Evolutionary conservation across 2,888 invertebrate genomes (phyloP).

Genomic region (Cantharis lateralis): DNA sequence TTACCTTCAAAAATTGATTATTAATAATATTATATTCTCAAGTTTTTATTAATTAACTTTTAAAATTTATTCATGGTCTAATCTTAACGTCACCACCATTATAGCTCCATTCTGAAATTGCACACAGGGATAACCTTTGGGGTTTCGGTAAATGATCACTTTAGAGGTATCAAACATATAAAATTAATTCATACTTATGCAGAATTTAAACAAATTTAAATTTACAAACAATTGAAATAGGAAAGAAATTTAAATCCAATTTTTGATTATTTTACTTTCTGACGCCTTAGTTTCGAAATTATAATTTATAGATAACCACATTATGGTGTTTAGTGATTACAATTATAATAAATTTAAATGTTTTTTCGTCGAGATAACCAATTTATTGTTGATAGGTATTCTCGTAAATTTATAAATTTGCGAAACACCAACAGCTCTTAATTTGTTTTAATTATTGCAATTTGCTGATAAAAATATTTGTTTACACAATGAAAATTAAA

Average conservation of each 20-base stretch:
- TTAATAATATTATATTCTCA: background rate
- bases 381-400: background rate
- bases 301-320: background rate
- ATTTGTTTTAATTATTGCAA: background rate
- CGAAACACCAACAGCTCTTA: background rate
- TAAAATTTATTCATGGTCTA: background rate
- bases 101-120: background rate
- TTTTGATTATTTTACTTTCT: background rate
- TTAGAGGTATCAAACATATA: background rate
- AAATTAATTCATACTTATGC: background rate
- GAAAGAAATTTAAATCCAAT: background rate
- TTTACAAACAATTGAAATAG: background rate
- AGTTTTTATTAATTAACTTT: background rate
- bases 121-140: background rate
- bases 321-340: background rate
- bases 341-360: background rate
- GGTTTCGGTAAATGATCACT: background rate
- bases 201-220: background rate
- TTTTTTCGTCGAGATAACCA: background rate
- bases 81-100: background rate
- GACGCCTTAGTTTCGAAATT: background rate
- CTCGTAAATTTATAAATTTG: background rate
- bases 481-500: background rate
- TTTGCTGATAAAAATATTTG: background rate
- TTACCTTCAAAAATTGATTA: background rate